Percentiles rank a stretch among this genome's conserved stretches.
Conservation (phyloP, 2,113 vertebrate species). For the Brienomyrus longianalis region DNA sequence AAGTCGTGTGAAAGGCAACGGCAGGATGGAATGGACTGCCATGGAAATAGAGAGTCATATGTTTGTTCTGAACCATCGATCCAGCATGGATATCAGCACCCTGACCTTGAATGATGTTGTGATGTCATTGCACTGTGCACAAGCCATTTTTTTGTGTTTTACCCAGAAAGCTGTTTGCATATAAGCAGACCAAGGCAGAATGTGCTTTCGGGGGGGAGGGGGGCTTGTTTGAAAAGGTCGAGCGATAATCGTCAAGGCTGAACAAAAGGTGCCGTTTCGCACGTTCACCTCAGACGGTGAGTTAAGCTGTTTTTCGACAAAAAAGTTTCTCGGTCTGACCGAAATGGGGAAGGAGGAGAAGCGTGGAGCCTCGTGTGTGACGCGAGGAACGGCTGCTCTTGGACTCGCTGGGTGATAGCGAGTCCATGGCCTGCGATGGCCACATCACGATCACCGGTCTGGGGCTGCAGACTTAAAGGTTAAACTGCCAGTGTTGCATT, state of each 20-base stretch:
- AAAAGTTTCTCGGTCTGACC: background rate
- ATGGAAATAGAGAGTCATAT: slow-evolving; percentile 24
- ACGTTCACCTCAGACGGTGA: background rate
- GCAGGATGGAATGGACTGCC: background rate
- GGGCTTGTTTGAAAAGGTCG: background rate
- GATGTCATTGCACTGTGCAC: slow-evolving; percentile 38
- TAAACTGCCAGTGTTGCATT: background rate
- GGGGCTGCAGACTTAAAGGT: background rate
- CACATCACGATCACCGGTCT: background rate
- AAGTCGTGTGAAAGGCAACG: background rate
- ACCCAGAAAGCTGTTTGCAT: slow-evolving; percentile 2
- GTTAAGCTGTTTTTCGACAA: background rate
- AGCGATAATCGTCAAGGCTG: background rate
- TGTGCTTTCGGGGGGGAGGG: background rate
- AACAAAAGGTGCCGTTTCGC: background rate
- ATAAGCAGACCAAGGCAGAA: slow-evolving; percentile 33
- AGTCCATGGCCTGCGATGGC: background rate
- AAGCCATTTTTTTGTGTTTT: slow-evolving; percentile 29
- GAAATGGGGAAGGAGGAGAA: background rate
- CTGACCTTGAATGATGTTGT: slow-evolving; percentile 52
- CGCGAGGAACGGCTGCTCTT: background rate
- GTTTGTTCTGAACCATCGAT: slow-evolving; percentile 24
- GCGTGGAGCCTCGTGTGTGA: background rate
- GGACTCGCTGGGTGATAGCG: background rate
- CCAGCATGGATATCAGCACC: slow-evolving; percentile 27